Conservation (phyloP, 2,113 vertebrate genomes). For the Myrmecobius fasciatus region DNA sequence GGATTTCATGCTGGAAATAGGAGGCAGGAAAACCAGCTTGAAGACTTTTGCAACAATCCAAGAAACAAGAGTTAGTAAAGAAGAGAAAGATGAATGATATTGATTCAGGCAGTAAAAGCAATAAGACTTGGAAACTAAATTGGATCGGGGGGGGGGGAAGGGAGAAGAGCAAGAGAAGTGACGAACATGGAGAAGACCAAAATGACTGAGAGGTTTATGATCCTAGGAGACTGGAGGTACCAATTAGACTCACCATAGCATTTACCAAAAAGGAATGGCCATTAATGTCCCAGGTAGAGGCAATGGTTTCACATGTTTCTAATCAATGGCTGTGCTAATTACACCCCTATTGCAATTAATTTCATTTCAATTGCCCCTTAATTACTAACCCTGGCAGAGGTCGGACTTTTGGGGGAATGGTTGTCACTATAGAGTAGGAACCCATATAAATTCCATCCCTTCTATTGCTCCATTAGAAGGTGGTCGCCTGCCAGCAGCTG, state of each 20-base stretch:
- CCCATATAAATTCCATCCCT: conserved; percentile 45
- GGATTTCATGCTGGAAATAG: background rate
- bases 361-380: conserved; percentile 82
- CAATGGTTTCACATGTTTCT: conserved; percentile 74
- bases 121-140: background rate
- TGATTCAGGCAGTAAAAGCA: background rate
- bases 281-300: conserved; percentile 79
- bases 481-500: conserved; percentile 38
- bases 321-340: conserved; percentile 82
- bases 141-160: background rate
- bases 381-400: conserved; percentile 76
- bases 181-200: background rate
- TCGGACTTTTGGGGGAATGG: conserved; percentile 62
- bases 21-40: background rate
- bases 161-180: background rate
- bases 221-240: background rate
- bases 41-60: background rate
- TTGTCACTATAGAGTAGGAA: conserved; percentile 50
- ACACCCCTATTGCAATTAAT: conserved; percentile 84
- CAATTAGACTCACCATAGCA: conserved; percentile 23
- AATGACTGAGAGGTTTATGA: background rate
- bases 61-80: background rate
- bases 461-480: conserved; percentile 45
- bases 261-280: conserved; percentile 72
- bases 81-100: background rate